Evolutionary conservation across 2,888 invertebrate genomes (phyloP).

Genomic region (Parnassius apollo): DNA sequence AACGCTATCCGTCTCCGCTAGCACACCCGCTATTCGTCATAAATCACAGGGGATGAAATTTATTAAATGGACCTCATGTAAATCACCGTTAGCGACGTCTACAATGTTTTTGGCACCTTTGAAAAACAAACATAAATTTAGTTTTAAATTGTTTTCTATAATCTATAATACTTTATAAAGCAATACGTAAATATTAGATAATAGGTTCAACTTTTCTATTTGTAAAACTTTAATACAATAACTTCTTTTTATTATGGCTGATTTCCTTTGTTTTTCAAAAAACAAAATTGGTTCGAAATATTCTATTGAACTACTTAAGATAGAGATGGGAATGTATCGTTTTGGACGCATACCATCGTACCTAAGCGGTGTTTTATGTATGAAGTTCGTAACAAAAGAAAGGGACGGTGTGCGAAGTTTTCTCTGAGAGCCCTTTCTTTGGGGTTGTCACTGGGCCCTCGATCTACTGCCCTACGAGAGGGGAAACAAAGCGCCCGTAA

Average conservation of each 20-base stretch:
- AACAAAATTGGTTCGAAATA: constrained; percentile 28
- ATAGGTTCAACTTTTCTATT: no score
- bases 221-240: no score
- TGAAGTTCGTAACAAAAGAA: constrained; percentile 59
- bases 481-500: constrained; percentile 46
- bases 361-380: constrained; percentile 67
- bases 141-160: neutral
- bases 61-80: constrained; percentile 34
- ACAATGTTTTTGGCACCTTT: constrained; percentile 14
- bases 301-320: constrained; percentile 34
- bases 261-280: neutral
- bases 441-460: constrained; percentile 72
- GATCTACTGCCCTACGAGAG: constrained; percentile 63
- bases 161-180: no score
- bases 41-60: constrained; percentile 42
- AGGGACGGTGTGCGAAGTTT: constrained; percentile 51
- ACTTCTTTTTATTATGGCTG: no score
- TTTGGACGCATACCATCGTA: constrained; percentile 29
- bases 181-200: no score
- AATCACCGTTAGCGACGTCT: constrained; percentile 27
- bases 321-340: constrained; percentile 48
- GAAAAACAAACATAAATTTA: neutral
- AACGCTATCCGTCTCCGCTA: constrained; percentile 40
- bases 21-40: constrained; percentile 39
- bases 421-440: constrained; percentile 67